Evolutionary conservation across 2,113 vertebrate species (phyloP).

Genomic region (Axis porcinus): DNA sequence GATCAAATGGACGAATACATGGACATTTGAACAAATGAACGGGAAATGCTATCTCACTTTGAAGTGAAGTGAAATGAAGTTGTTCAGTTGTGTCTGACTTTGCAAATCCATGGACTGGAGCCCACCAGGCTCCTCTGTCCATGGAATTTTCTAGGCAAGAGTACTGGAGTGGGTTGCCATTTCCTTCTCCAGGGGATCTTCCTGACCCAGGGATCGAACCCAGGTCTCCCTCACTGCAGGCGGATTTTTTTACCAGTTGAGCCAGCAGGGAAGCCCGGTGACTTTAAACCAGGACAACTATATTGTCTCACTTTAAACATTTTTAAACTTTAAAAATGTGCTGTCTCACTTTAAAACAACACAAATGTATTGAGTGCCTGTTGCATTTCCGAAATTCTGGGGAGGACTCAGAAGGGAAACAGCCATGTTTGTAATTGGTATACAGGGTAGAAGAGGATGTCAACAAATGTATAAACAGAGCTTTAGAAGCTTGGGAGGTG

Average conservation of each 20-base stretch:
- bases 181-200: not conserved
- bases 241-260: not conserved
- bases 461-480: not conserved
- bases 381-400: not conserved
- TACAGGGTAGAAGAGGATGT: not conserved
- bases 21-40: not conserved
- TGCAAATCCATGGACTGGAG: not conserved
- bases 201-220: no score
- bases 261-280: not conserved
- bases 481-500: not conserved
- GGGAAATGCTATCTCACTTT: not conserved
- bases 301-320: not conserved
- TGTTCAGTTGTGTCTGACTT: not conserved
- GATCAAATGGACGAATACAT: not conserved
- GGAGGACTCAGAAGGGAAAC: not conserved
- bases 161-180: not conserved
- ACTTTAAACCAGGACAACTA: not conserved
- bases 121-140: not conserved
- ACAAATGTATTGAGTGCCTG: not conserved
- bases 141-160: not conserved
- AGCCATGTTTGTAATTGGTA: not conserved
- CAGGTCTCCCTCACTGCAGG: no score
- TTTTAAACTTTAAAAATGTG: not conserved
- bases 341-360: not conserved
- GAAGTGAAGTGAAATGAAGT: not conserved